Conservation (phyloP, 2,113 vertebrate genomes). For the Phaethornis superciliosus region DNA sequence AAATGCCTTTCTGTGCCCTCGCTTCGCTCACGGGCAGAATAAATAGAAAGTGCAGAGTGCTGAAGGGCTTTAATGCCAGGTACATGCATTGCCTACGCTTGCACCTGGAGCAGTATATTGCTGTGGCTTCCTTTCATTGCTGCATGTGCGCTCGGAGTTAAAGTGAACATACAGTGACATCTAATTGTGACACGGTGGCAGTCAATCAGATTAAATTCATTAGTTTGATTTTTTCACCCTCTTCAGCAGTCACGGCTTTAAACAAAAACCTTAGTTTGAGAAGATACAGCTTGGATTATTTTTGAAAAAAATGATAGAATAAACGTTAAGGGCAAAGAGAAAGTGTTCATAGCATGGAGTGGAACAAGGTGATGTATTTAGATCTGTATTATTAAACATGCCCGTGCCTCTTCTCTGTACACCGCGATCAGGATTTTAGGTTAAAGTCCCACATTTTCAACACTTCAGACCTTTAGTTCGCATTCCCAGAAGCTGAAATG, state of each 20-base stretch:
- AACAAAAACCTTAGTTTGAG: background rate
- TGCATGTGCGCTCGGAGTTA: background rate
- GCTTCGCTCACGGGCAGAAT: background rate
- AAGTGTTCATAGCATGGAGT: background rate
- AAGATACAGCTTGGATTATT: background rate
- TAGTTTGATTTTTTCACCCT: background rate
- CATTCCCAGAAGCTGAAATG: background rate
- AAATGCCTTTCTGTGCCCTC: background rate
- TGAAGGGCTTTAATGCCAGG: background rate
- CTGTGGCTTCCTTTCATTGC: background rate
- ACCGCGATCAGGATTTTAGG: background rate
- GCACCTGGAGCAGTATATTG: background rate
- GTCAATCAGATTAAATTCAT: conserved; percentile 15
- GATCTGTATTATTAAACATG: background rate
- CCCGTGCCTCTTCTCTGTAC: background rate
- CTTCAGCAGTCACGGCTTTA: background rate
- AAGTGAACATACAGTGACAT: conserved; percentile 39
- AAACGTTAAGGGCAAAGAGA: background rate
- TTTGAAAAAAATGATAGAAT: rapidly evolving
- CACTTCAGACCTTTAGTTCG: background rate
- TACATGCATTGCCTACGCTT: rapidly evolving
- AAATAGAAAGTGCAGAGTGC: rapidly evolving
- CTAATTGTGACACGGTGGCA: conserved; percentile 37
- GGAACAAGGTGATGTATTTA: background rate
- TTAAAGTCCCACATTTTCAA: background rate